Base-by-base conservation (phyloP, 1,140 invertebrate genomes). In the Camponotus vicinus region DNA sequence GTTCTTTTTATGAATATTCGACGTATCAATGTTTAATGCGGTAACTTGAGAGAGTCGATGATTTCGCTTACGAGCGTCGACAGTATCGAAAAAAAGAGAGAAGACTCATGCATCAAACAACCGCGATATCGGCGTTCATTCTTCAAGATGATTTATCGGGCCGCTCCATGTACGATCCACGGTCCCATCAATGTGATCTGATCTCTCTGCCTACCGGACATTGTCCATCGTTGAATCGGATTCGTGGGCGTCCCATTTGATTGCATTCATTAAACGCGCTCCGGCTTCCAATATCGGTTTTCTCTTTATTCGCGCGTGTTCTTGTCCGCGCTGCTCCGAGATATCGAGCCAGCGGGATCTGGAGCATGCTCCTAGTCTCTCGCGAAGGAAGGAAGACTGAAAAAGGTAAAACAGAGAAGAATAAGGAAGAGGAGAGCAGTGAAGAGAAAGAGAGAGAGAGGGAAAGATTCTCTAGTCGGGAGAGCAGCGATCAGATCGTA, bases 331-430 rank as follows among this genome's bases (percentile, higher is more conserved):
- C 40, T 59, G 57, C 59, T 67, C 11, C n/a, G 64, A 67, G 85
- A 90, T 92, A 92, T 92, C 91, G 86, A 89, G 61, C 64, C 75
- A 67, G 80, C 45, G 77, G 64, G 86, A 92, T 91, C 91, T 91
- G 85, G 88, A 88, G 88, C 85, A 69, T 76, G 88, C 70, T 86
- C 42, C 70, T 40, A 76, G 59, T 55, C 63, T 82, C 85, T 77
- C 66, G 59, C 45, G 9, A 37, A 34, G 45, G 9, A 15, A 27
- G 42, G 67, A 59, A 66, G 69, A 42, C 45, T 55, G 59, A 63
- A 80, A 57, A 77, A 70, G 49, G 27, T 71, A n/a, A 21, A 59
- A 45, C 15, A 52, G 27, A 64, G 64, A 32, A 77, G n/a, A 69
- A 52, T 37, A 34, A n/a, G 11, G 27, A 32, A 67, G 57, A 34